Conservation (phyloP, 1,140 invertebrate species). For the Drosophila pruinosa region DNA sequence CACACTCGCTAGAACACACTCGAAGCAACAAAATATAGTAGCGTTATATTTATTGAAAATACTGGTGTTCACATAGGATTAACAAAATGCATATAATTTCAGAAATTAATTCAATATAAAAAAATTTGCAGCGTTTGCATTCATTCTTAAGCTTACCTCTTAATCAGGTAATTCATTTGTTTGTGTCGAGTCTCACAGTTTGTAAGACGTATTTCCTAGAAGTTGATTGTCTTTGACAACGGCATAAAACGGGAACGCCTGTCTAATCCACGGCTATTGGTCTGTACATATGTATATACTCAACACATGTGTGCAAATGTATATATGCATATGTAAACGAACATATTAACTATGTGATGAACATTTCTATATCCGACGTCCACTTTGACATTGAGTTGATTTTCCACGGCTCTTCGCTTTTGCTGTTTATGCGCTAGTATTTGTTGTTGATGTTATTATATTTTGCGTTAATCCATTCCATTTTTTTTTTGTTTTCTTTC, state of each 20-base stretch:
- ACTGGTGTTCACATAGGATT: background rate
- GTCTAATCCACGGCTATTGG: conserved; percentile 63
- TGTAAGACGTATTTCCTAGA: conserved; percentile 66
- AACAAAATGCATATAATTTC: conserved; percentile 5
- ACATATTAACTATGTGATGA: conserved; percentile 27
- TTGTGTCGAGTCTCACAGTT: conserved; percentile 62
- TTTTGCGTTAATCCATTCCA: conserved; percentile 40
- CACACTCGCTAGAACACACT: too few relatives aligned
- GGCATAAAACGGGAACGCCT: conserved; percentile 12
- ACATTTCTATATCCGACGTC: conserved; percentile 41
- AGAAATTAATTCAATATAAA: conserved; percentile 34
- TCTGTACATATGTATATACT: conserved; percentile 5
- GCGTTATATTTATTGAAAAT: too few relatives aligned
- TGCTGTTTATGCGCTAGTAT: conserved; percentile 14
- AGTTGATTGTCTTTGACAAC: conserved; percentile 62
- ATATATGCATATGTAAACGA: conserved; percentile 30
- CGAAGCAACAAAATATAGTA: too few relatives aligned
- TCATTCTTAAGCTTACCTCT: conserved; percentile 52
- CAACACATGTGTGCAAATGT: too few relatives aligned
- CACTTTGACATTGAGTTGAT: conserved; percentile 73
- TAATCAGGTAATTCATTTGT: conserved; percentile 63
- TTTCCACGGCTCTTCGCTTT: conserved; percentile 45
- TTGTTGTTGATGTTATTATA: conserved; percentile 24
- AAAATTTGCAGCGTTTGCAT: conserved; percentile 9
- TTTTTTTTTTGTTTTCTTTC: background rate